phyloP scores from a whole-genome alignment of 2,797 vertebrate species.

The Acanthurus lineatus region DNA sequence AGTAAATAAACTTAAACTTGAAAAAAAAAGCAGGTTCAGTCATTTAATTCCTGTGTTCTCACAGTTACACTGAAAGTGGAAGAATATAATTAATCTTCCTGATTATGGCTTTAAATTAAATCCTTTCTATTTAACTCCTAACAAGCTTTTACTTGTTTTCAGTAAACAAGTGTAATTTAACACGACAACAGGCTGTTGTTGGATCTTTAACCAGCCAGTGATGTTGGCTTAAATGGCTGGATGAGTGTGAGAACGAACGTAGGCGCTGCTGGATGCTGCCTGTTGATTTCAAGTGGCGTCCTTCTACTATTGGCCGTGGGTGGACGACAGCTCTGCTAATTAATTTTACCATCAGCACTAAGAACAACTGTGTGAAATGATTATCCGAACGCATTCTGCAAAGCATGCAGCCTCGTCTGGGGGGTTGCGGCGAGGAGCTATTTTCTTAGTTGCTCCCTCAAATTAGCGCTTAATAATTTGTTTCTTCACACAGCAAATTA shows the following conservation, averaged over 20 bases:
- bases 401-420: conserved; percentile 27
- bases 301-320: conserved; percentile 50
- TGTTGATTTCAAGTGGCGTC: conserved; percentile 50
- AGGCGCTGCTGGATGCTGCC: conserved; percentile 60
- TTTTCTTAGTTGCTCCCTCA: conserved; percentile 6
- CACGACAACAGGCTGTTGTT: conserved; percentile 43
- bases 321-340: conserved; percentile 59
- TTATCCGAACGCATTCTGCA: conserved; percentile 34
- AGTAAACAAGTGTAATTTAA: conserved; percentile 56
- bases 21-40: no score
- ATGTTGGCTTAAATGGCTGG: conserved; percentile 33
- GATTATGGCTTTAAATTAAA: conserved; percentile 31
- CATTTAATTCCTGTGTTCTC: conserved; percentile 1
- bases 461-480: conserved; percentile 25
- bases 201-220: conserved; percentile 39
- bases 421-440: conserved; percentile 1
- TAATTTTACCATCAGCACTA: conserved; percentile 60
- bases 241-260: conserved; percentile 45
- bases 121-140: conserved; percentile 34
- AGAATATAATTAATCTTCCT: conserved; percentile 24
- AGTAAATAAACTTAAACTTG: not conserved
- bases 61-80: not conserved
- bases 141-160: conserved; percentile 54
- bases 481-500: not conserved
- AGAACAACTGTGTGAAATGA: conserved; percentile 47